phyloP scores from a whole-genome alignment of 2,888 invertebrate species.

The Nomada flava region DNA sequence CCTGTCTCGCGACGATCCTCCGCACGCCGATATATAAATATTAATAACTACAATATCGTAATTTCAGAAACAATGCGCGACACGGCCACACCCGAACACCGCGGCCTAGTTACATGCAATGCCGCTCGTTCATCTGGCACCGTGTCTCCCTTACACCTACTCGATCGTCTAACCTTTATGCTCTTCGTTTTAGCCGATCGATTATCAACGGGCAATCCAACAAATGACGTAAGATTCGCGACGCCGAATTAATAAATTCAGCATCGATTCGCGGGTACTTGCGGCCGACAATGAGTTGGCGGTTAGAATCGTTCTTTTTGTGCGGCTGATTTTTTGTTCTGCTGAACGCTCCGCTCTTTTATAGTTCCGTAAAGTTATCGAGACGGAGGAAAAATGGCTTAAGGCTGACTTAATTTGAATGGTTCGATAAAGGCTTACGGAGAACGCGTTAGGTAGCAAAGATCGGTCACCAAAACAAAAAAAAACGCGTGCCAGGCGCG shows the following conservation, averaged over 20 bases:
- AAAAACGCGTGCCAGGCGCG: background rate
- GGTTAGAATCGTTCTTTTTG: background rate
- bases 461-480: background rate
- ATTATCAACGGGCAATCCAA: background rate
- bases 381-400: slow-evolving; percentile 4
- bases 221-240: too few species aligned
- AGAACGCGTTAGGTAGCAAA: slow-evolving; percentile 16
- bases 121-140: slow-evolving; percentile 2
- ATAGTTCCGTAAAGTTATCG: slow-evolving; percentile 20
- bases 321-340: background rate
- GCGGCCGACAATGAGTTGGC: too few species aligned
- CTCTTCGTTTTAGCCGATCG: background rate
- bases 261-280: too few species aligned
- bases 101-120: slow-evolving; percentile 66
- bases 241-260: too few species aligned
- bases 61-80: slow-evolving; percentile 76
- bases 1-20: slow-evolving; percentile 49
- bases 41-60: slow-evolving; percentile 78
- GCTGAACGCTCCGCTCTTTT: background rate
- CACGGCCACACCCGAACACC: slow-evolving; percentile 75
- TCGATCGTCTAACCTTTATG: background rate
- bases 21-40: slow-evolving; percentile 71
- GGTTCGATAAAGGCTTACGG: slow-evolving; percentile 5
- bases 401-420: slow-evolving; percentile 20
- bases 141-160: slow-evolving; percentile 30